phyloP scores from a whole-genome alignment of 2,888 invertebrate species.

The Tiliacea citrago region DNA sequence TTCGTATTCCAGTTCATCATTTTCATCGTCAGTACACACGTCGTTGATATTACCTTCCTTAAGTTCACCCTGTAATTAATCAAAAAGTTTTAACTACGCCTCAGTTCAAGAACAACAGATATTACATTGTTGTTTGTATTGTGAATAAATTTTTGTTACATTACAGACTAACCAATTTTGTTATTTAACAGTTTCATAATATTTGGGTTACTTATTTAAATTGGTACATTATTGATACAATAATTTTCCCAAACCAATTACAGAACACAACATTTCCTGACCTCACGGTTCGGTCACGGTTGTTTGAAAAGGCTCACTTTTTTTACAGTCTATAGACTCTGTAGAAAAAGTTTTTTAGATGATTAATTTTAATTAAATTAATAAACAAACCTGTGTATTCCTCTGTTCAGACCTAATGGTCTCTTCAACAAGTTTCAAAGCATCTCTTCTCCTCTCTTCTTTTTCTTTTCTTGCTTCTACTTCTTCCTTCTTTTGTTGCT shows the following conservation, averaged over 20 bases:
- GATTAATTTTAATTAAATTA: no score
- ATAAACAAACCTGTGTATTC: constrained; percentile 86
- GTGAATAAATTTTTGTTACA: neutral
- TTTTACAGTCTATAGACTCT: neutral
- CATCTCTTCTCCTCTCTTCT: constrained; percentile 97
- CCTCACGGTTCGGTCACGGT: no score
- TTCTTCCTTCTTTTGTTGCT: constrained; percentile 96
- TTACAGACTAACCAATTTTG: neutral
- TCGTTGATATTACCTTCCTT: constrained; percentile 95
- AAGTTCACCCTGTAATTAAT: constrained; percentile 90
- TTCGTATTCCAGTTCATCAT: constrained; percentile 99
- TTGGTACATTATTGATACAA: neutral
- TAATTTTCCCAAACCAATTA: neutral
- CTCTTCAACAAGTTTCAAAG: constrained; percentile 97
- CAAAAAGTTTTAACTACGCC: neutral
- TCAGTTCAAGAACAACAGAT: neutral
- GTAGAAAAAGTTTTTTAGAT: neutral
- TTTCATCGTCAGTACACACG: constrained; percentile 98
- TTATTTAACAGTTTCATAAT: neutral
- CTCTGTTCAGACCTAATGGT: constrained; percentile 95
- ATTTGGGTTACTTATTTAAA: neutral
- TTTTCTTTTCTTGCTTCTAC: constrained; percentile 95
- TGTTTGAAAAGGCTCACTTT: neutral
- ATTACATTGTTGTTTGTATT: neutral
- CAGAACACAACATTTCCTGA: no score